Percentiles rank a stretch among this genome's conserved stretches.
Conservation (phyloP, 2,113 vertebrate genomes). For the Podiceps cristatus region DNA sequence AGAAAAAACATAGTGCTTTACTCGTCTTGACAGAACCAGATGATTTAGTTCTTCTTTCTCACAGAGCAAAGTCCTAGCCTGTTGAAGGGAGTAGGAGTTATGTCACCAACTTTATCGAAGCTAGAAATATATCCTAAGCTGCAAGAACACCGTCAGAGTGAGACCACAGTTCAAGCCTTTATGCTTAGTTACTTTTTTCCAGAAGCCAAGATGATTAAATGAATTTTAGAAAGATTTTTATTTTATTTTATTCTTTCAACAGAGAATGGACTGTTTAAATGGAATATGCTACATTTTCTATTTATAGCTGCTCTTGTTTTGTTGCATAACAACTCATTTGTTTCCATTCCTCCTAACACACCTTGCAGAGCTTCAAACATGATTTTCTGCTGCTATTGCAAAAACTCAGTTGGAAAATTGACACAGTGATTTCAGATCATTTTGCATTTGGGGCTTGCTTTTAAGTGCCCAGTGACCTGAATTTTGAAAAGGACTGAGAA, state of each 20-base stretch:
- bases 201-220: background rate
- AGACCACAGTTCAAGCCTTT: background rate
- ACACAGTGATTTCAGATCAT: background rate
- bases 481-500: background rate
- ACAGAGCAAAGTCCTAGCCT: background rate
- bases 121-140: background rate
- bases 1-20: background rate
- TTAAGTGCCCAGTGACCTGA: background rate
- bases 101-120: background rate
- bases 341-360: background rate
- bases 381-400: background rate
- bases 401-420: background rate
- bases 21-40: background rate
- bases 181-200: background rate
- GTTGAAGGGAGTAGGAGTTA: background rate
- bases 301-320: background rate
- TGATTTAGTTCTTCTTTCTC: background rate
- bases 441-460: background rate
- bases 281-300: background rate
- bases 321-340: background rate
- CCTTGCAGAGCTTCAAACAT: background rate
- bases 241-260: background rate
- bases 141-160: background rate
- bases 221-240: background rate
- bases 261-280: background rate